phyloP scores from a whole-genome alignment of 1,140 invertebrate species.

The Leptopilina boulardi region DNA sequence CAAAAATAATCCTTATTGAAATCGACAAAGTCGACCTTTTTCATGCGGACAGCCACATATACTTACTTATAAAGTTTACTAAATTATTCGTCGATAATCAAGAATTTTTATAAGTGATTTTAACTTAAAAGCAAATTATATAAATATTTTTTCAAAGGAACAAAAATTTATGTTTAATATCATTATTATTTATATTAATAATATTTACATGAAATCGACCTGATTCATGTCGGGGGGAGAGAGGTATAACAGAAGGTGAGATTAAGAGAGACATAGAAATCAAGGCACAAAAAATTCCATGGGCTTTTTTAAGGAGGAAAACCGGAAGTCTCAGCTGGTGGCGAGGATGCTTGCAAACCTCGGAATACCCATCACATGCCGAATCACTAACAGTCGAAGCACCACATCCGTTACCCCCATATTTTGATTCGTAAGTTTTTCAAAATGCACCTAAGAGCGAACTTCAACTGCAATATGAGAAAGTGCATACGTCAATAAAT shows the following conservation, averaged over 20 bases:
- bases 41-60: too few species aligned
- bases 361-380: conserved; percentile 60
- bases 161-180: too few species aligned
- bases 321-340: conserved; percentile 69
- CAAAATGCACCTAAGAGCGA: neutral
- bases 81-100: too few species aligned
- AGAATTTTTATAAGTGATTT: too few species aligned
- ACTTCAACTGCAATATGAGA: neutral
- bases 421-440: conserved; percentile 73
- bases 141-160: too few species aligned
- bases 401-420: conserved; percentile 71
- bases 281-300: conserved; percentile 61
- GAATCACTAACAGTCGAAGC: conserved; percentile 67
- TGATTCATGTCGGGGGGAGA: too few species aligned
- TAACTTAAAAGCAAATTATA: too few species aligned
- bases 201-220: too few species aligned
- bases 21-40: too few species aligned
- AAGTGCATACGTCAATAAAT: neutral
- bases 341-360: conserved; percentile 69
- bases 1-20: too few species aligned
- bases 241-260: neutral
- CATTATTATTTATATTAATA: too few species aligned
- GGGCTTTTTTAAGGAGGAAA: conserved; percentile 72
- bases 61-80: too few species aligned
- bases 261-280: conserved; percentile 12